Base-by-base conservation (phyloP, 2,113 vertebrate species). In the Centropristis striata region DNA sequence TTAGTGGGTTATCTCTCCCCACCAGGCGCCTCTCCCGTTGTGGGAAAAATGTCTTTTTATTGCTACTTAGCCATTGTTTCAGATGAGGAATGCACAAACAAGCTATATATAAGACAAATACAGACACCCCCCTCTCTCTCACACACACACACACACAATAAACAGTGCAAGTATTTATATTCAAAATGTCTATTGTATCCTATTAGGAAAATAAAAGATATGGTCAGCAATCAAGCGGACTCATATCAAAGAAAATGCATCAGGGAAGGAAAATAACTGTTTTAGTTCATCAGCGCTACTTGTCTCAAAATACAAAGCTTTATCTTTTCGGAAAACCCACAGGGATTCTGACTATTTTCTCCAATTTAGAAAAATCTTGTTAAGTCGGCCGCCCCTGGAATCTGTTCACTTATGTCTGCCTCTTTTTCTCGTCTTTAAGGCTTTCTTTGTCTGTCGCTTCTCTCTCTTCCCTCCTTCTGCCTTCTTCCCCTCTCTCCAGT, bases 61-160 rank as follows among this genome's bases (percentile, higher is more conserved):
- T 78, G 81, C 70, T 84, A 75, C 74, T 82, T 64, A 72, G 75
- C 70, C 41, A 90, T 93, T 93, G 87, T 93, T 81, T 86, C 25
- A 5, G 28, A 83, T 92, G 88, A 91, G 51, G 54, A 75, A 92
- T 88, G 80, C 9, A 27, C 46, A 81, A 77, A 88, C 84, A 80
- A 68, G 78, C 77, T 54, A 55, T 58, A 71, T 70, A 59, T 71
- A 71, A 83, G 60, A 80, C 54, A 74, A 85, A 89, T 79, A 49
- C 28, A 54, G 37, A 54, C n/a, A 41, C 46, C 16, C 15, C 25
- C 41, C 39, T 28, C 60, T 60, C 44, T 41, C 49, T 28, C 41
- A 51, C 47, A 27, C 21, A 59, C 27, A 63, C 6, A 55, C 8
- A n/a, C n/a, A n/a, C n/a, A n/a, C n/a, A n/a, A n/a, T n/a, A n/a